Conservation (phyloP, 2,113 vertebrate species). For the Synchiropus splendidus region DNA sequence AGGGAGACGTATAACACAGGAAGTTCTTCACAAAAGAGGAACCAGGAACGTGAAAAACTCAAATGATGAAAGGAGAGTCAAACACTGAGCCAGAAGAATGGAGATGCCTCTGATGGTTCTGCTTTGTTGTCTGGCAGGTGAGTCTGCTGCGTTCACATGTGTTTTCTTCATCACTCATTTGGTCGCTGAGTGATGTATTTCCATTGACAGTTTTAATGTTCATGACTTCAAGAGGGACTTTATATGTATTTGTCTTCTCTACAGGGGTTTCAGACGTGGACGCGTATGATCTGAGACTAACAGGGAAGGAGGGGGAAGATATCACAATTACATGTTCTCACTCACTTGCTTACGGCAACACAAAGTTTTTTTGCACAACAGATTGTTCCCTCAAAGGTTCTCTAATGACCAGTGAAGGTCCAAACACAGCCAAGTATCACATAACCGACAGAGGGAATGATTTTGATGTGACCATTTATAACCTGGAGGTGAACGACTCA, state of each 20-base stretch:
- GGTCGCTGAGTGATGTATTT: too few species aligned
- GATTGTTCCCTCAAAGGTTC: neutral
- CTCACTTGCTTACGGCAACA: neutral
- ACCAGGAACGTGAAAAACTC: neutral
- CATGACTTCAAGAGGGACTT: neutral
- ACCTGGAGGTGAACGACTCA: constrained; percentile 14
- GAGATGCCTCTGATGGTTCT: constrained; percentile 4
- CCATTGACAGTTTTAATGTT: too few species aligned
- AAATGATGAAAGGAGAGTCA: neutral
- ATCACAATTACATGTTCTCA: constrained; percentile 26
- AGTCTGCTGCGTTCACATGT: neutral
- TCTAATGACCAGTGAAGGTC: constrained; percentile 11
- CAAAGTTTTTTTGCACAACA: constrained; percentile 48
- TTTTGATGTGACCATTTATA: constrained; percentile 29
- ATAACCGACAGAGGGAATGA: constrained; percentile 27
- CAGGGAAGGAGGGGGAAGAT: neutral
- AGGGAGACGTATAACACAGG: constrained; percentile 4
- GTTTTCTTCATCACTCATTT: too few species aligned
- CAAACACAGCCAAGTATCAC: constrained; percentile 7
- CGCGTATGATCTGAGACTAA: neutral
- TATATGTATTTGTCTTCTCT: constrained; percentile 13
- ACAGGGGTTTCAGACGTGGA: constrained; percentile 12
- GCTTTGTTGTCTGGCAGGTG: constrained; percentile 29
- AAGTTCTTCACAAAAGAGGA: constrained; percentile 30
- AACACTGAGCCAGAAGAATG: neutral